phyloP scores from a whole-genome alignment of 2,113 vertebrate species.

The Egretta garzetta region DNA sequence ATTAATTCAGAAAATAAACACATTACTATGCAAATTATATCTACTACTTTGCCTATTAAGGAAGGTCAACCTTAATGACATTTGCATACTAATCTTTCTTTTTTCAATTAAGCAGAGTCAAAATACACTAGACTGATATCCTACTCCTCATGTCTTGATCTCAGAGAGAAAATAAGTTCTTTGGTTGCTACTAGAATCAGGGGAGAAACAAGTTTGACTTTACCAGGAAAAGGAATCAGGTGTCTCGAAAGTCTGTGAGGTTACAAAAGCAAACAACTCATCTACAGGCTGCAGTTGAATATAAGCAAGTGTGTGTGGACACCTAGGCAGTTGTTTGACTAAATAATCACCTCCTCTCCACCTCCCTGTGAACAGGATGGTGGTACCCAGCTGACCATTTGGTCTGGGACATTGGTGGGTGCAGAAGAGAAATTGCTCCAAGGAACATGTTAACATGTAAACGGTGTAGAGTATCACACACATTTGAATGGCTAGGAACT shows the following conservation, averaged over 20 bases:
- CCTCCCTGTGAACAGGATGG: neutral
- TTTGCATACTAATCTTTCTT: neutral
- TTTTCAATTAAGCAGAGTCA: neutral
- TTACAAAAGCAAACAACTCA: neutral
- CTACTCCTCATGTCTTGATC: neutral
- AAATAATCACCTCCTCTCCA: neutral
- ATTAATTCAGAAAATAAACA: neutral
- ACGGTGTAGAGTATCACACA: neutral
- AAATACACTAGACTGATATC: neutral
- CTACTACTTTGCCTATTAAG: neutral
- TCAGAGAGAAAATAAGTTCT: neutral
- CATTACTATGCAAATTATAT: neutral
- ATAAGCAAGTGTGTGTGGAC: neutral
- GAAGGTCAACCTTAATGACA: neutral
- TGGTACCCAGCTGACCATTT: neutral
- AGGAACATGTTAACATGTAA: accelerated
- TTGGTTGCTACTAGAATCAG: neutral
- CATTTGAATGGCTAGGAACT: neutral
- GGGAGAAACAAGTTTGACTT: neutral
- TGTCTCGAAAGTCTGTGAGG: neutral
- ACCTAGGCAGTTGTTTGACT: neutral
- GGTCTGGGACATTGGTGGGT: neutral
- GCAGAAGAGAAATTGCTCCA: neutral
- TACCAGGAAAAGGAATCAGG: neutral
- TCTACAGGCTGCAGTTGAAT: neutral